Evolutionary conservation across 2,888 invertebrate species (phyloP).

Genomic region (Melanargia galathea): DNA sequence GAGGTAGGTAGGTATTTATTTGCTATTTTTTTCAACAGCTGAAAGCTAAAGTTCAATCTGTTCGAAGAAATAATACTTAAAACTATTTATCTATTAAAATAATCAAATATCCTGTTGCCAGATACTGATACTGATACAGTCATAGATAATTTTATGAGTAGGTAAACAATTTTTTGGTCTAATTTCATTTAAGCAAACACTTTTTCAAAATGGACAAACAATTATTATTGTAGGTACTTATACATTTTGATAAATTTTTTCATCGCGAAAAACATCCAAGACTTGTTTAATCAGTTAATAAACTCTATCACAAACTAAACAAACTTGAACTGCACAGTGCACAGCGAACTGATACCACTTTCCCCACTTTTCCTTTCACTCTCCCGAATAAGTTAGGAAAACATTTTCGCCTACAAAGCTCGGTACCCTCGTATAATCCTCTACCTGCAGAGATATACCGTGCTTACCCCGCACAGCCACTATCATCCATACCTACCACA

Average conservation of each 20-base stretch:
- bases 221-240: background rate
- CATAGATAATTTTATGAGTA: too few species aligned
- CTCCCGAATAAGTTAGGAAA: constrained; percentile 75
- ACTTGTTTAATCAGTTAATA: background rate
- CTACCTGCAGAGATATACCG: constrained; percentile 80
- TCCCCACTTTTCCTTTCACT: constrained; percentile 78
- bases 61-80: too few species aligned
- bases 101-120: too few species aligned
- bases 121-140: too few species aligned
- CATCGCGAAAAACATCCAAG: background rate
- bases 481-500: constrained; percentile 77
- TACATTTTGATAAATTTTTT: background rate
- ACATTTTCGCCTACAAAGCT: constrained; percentile 75
- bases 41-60: too few species aligned
- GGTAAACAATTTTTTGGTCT: too few species aligned
- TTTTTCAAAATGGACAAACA: too few species aligned
- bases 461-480: constrained; percentile 77
- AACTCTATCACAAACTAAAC: constrained; percentile 18
- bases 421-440: constrained; percentile 75
- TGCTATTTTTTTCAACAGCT: too few species aligned
- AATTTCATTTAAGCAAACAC: too few species aligned
- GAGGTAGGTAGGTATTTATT: too few species aligned
- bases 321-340: constrained; percentile 35
- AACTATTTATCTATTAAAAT: too few species aligned
- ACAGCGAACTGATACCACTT: constrained; percentile 65